A percentile compares a stretch with the other conserved stretches of the same genome.
phyloP scores from a whole-genome alignment of 64 coral and sea anemone genomes.

The Trachythela sp. region DNA sequence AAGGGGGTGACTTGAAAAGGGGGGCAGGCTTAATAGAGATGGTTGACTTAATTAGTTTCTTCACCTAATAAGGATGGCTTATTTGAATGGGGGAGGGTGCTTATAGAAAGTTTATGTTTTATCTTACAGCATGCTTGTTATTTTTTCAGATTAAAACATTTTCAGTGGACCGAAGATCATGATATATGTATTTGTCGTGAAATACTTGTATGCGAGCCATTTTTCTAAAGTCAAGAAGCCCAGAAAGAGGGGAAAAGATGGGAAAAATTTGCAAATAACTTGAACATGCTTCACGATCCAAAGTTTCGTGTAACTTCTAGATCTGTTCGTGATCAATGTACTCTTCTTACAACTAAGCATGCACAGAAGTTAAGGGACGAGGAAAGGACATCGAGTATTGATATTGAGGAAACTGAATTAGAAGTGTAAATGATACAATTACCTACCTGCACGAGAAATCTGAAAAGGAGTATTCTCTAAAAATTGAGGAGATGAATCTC shows the following conservation, averaged over 20 bases:
- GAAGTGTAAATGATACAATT: not conserved
- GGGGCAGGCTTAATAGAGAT: too few species aligned
- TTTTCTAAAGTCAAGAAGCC: not conserved
- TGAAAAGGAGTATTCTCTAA: not conserved
- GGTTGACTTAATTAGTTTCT: too few species aligned
- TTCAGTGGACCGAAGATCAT: not conserved
- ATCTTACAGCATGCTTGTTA: not conserved
- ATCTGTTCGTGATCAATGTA: not conserved
- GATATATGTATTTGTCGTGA: not conserved
- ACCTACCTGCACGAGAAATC: not conserved
- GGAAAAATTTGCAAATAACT: not conserved
- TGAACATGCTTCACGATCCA: not conserved
- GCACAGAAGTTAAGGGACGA: not conserved
- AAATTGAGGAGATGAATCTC: not conserved
- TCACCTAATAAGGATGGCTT: too few species aligned
- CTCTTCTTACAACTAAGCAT: not conserved
- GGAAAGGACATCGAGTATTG: not conserved
- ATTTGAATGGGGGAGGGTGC: too few species aligned
- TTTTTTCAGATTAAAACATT: not conserved
- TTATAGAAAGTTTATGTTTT: too few species aligned
- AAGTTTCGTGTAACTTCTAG: not conserved
- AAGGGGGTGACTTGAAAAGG: too few species aligned
- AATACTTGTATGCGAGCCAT: constrained; percentile 1
- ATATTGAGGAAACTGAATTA: not conserved
- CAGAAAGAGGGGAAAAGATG: not conserved